Percentiles rank a stretch among this genome's conserved stretches.
These are phyloP conservation scores for Podilymbus podiceps DNA, from an alignment of 2,113 vertebrate genomes.

Conservation along the genomic window DNA sequence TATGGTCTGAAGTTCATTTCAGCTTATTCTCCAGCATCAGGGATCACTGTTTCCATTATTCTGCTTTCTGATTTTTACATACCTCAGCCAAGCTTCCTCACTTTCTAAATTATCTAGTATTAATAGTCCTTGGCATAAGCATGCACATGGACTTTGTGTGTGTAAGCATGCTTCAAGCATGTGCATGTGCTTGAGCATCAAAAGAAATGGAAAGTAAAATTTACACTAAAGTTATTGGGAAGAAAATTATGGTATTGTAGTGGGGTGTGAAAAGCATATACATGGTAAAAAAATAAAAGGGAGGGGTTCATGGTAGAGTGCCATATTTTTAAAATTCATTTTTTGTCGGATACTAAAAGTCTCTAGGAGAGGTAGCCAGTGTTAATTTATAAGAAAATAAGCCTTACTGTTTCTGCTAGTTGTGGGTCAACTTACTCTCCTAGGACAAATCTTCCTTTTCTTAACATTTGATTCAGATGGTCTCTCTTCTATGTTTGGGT, in stretches of 20 bases:
- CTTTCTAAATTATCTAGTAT: not conserved
- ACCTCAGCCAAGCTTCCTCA: not conserved
- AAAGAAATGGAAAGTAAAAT: not conserved
- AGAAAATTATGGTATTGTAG: not conserved
- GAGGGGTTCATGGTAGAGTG: not conserved
- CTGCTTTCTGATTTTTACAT: not conserved
- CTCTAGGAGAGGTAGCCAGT: not conserved
- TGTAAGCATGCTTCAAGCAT: not conserved
- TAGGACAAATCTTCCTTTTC: not conserved
- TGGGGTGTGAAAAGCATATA: not conserved
- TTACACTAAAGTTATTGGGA: not conserved
- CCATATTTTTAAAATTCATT: not conserved
- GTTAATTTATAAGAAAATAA: not conserved
- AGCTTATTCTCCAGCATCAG: not conserved
- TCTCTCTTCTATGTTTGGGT: not conserved
- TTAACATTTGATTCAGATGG: not conserved
- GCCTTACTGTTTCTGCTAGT: not conserved
- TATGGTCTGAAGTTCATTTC: not conserved
- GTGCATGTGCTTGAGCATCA: fast-evolving
- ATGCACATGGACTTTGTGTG: not conserved
- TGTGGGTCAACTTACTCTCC: not conserved
- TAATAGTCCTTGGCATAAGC: not conserved
- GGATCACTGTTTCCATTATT: not conserved
- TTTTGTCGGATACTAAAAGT: not conserved
- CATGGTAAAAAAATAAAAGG: not conserved